These are phyloP conservation scores for Euplagia quadripunctaria DNA, from an alignment of 2,888 invertebrate species.

Conservation along the genomic window DNA sequence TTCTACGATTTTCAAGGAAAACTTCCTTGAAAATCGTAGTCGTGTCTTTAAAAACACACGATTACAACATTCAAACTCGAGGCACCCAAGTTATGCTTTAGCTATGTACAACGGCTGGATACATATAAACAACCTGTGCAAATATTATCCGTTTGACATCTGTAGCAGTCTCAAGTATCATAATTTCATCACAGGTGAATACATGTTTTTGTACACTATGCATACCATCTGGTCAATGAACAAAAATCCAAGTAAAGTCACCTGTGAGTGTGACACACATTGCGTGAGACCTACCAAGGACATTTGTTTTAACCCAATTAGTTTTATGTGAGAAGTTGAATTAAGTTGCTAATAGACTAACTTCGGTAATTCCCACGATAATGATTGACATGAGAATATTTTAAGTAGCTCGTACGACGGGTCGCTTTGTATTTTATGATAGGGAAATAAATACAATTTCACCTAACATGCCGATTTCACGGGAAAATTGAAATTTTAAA, in stretches of 20 bases:
- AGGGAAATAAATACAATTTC: conserved; percentile 58
- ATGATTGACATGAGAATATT: conserved; percentile 67
- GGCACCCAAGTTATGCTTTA: background rate
- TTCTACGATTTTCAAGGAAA: no score
- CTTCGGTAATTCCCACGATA: conserved; percentile 60
- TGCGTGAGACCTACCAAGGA: conserved; percentile 54
- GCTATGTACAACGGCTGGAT: conserved; percentile 20
- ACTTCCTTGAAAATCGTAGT: no score
- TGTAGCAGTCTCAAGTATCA: conserved; percentile 64
- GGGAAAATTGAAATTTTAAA: conserved; percentile 42
- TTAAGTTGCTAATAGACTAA: conserved; percentile 50
- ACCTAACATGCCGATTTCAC: conserved; percentile 52
- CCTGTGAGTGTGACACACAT: conserved; percentile 67
- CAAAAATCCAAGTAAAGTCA: conserved; percentile 65
- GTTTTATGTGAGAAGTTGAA: conserved; percentile 52
- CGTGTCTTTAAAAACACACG: no score
- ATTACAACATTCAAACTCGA: background rate
- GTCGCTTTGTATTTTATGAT: conserved; percentile 32
- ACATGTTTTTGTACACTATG: conserved; percentile 63
- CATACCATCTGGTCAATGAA: conserved; percentile 74
- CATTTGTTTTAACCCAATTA: conserved; percentile 52
- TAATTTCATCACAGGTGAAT: conserved; percentile 74
- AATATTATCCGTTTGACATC: conserved; percentile 53
- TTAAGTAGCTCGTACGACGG: conserved; percentile 35
- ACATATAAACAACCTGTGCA: conserved; percentile 33